Base-by-base conservation (phyloP, 1,140 invertebrate genomes). In the Drosophila sechellia region DNA sequence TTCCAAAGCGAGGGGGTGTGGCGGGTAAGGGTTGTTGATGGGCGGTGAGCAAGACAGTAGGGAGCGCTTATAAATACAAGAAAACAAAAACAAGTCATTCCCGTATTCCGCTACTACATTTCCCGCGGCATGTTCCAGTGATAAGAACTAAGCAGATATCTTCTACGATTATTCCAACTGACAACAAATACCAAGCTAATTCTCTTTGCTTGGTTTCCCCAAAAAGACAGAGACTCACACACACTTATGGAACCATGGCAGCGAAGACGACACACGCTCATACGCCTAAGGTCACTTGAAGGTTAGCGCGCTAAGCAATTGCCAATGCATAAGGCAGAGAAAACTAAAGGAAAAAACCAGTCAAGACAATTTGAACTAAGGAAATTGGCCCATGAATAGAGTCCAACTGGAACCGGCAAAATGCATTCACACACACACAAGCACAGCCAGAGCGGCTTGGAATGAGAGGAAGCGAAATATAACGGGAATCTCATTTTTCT, bases 221-320 rank as follows among this genome's bases (percentile, higher is more conserved):
- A 39, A 34, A 65, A 55, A 46, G 6, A 55, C 6, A 46, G 6
- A 55, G 4, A 57, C 11, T 35, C 20, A 57, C 52, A 54, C 42
- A 46, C 17, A 40, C 50, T 39, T 17, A 54, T 22, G 31, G 74
- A 37, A 69, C 50, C 55, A 63, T 34, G 25, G n/a, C 42, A 13
- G 15, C 17, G 57, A 31, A 54, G 39, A 34, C 63, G 48, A 72
- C 66, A 77, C 66, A 53, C 59, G 70, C 56, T 50, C 35, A 42
- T 54, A 56, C 59, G 52, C 64, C 71, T 22, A 60, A 76, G 84
- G 84, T 89, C 84, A 89, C 57, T 80, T 89, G 84, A 89, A 89
- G 84, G 84, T 89, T 90, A 89, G 77, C 73, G 77, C 73, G 79
- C 64, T 58, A 79, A 50, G 57, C 59, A 73, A 75, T 58, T 65